Base-by-base conservation (phyloP, 2,888 invertebrate genomes). In the Galeopsomyia nigrocyanea region DNA sequence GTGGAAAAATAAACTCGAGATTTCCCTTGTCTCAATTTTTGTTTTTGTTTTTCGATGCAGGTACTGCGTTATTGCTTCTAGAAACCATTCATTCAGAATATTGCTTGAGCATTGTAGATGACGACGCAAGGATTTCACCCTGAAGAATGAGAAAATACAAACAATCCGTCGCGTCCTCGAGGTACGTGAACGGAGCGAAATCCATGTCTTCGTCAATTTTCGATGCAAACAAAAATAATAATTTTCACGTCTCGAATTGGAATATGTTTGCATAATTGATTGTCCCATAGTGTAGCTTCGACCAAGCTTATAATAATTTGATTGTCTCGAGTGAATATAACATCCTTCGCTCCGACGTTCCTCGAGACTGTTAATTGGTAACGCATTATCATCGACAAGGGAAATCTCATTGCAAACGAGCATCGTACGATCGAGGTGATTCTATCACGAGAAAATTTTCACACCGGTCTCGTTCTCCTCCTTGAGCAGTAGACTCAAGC, bases 371-470 rank as follows among this genome's bases (percentile, higher is more conserved):
- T 39, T 10, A 39, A 39, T 39, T 39, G 10, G 2, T 10, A 39
- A 39, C 39, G 39, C 39, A 39, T 39, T 26, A 26, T 39, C 10
- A 10, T 39, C 22, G 56, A 10, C 17, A 31, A 31, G 5, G 17
- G 13, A 9, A 26, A 58, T n/a, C 31, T 7, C 13, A 2, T 16
- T 49, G n/a, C 26, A 39, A 67, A 63, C 46, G 56, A 64, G 47
- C 16, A 14, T 22, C 55, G 22, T 31, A 56, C 14, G 16, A 14
- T 14, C 49, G 51, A 47, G 17, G n/a, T 58, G 75, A 68, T 77
- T 78, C 78, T 75, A 83, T 83, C 83, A 85, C 70, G 84, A 85
- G 79, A 86, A 82, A 62, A 86, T 84, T 74, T 85, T 86, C 39
- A 85, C 83, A 69, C 79, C 82, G 71, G 84, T 80, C 79, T 85